A percentile compares a stretch with the other conserved stretches of the same genome.
These are phyloP conservation scores for Myiozetetes cayanensis DNA, from an alignment of 2,113 vertebrate species.

Conservation along the genomic window DNA sequence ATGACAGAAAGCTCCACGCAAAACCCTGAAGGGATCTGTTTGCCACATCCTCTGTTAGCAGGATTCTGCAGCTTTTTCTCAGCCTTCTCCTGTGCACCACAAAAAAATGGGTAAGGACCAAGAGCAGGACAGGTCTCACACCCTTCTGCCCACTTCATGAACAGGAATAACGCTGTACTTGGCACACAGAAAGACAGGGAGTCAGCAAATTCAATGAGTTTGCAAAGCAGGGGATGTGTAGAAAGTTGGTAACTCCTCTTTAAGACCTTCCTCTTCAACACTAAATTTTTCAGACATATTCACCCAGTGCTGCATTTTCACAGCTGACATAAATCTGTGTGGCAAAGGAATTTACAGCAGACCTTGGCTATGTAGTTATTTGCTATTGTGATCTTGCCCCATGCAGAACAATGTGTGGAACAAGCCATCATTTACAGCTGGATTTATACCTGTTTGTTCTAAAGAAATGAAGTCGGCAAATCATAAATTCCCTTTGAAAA, in stretches of 20 bases:
- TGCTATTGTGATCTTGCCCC: slow-evolving; percentile 63
- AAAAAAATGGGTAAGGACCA: not conserved
- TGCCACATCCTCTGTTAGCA: not conserved
- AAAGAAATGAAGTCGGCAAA: slow-evolving; percentile 66
- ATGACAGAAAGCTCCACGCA: not conserved
- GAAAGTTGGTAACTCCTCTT: not conserved
- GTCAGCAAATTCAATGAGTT: not conserved
- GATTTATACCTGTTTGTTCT: slow-evolving; percentile 73
- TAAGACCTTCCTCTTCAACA: not conserved
- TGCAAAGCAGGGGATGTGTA: not conserved
- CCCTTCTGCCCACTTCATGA: not conserved
- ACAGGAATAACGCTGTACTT: not conserved
- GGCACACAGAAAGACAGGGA: not conserved
- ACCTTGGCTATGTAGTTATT: slow-evolving; percentile 62
- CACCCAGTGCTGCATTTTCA: slow-evolving; percentile 35
- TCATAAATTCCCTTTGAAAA: slow-evolving; percentile 57
- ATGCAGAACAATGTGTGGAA: slow-evolving; percentile 56
- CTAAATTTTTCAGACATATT: not conserved
- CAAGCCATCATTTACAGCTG: slow-evolving; percentile 66
- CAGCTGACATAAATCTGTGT: slow-evolving; percentile 53
- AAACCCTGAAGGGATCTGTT: not conserved
- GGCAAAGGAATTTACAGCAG: slow-evolving; percentile 67
- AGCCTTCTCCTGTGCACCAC: not conserved
- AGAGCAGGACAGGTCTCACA: not conserved
- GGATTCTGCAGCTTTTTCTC: not conserved